Conservation (phyloP, 2,113 vertebrate genomes). For the Arizona elegans region DNA sequence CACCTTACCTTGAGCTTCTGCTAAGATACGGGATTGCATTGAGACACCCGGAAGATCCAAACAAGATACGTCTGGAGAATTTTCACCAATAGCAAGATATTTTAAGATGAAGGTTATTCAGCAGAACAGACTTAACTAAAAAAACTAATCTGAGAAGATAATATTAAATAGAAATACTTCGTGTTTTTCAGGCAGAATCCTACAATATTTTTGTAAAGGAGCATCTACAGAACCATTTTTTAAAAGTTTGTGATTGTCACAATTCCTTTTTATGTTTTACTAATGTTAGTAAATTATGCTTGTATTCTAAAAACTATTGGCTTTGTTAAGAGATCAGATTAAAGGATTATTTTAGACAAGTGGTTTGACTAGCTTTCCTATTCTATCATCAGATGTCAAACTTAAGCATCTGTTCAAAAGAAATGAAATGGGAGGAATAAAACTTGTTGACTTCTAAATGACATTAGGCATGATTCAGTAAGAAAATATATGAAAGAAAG, state of each 20-base stretch:
- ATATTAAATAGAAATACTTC: not conserved
- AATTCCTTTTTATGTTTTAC: not conserved
- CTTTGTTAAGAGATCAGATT: not conserved
- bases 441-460: not conserved
- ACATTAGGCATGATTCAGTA: not conserved
- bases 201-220: not conserved
- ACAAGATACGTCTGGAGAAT: slow-evolving; percentile 79
- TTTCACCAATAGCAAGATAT: slow-evolving; percentile 64
- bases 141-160: not conserved
- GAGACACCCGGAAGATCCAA: slow-evolving; percentile 84
- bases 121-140: not conserved
- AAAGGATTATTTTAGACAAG: not conserved
- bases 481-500: not conserved
- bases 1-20: slow-evolving; percentile 88
- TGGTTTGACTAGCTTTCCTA: not conserved
- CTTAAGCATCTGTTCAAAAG: not conserved
- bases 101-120: not conserved
- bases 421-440: not conserved
- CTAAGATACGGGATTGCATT: slow-evolving; percentile 81
- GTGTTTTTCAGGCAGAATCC: not conserved
- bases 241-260: not conserved
- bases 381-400: not conserved
- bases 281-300: not conserved
- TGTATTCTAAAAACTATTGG: not conserved
- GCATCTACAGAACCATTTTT: not conserved